Base-by-base conservation (phyloP, 2,888 invertebrate genomes). In the Trypoxylon attenuatum region DNA sequence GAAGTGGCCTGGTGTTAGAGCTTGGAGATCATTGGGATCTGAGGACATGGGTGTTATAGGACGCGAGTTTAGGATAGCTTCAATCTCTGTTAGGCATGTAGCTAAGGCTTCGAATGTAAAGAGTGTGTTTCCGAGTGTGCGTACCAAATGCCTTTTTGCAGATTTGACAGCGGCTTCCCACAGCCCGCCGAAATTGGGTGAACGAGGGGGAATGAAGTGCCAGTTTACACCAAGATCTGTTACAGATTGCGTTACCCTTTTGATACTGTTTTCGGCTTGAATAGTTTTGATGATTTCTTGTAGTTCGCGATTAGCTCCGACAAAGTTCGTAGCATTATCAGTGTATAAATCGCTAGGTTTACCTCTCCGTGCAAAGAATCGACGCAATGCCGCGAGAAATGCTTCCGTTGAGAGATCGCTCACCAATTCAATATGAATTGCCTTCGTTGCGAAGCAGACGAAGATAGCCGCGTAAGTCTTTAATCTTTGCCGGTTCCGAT, bases 161-260 rank as follows among this genome's bases (percentile, higher is more conserved):
- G 68, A 66, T 29, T 76, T 76, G 3, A 81, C 71, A 2, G 67
- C 72, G 1, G 75, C 69, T 43, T 82, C 81, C 77, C 79, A 79
- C 1, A 77, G 41, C 2, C 46, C 65, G n/a, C 54, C 54, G 18
- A 29, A 45, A 21, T 54, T 43, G 1, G 45, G 54, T 5, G 43
- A 19, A 2, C 13, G 13, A 10, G 54, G 45, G 8, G 54, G 54
- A 2, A 19, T 19, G 18, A 54, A 50, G 6, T 23, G 38, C 50
- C 50, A 50, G 0, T n/a, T 10, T 6, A 27, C 22, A 1, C 45
- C 56, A 5, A 56, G 52, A 13, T 51, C 33, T 2, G 46, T 43
- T n/a, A 43, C 10, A 16, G 5, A 5, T 10, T 2, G 5, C 2
- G 16, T 42, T 2, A 43, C 21, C 2, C 10, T 22, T 49, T 21